These are phyloP conservation scores for Burhinus bistriatus DNA, from an alignment of 2,113 vertebrate species.

Conservation along the genomic window DNA sequence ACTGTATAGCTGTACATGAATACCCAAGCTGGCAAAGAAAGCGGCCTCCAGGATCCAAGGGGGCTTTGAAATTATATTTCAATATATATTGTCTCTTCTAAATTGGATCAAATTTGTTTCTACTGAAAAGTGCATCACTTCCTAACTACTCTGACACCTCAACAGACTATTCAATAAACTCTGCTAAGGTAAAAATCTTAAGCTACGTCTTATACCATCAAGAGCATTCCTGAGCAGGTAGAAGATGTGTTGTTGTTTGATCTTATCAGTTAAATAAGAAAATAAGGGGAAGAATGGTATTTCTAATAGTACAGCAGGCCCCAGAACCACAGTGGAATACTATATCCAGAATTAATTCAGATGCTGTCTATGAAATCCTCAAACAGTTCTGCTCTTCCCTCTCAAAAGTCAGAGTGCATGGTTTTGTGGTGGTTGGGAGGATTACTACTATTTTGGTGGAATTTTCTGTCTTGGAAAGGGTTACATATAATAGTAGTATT, in stretches of 20 bases:
- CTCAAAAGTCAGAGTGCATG: neutral
- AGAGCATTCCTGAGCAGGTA: neutral
- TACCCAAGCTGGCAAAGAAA: neutral
- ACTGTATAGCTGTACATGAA: neutral
- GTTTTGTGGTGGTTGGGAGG: neutral
- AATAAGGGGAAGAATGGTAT: neutral
- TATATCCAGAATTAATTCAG: neutral
- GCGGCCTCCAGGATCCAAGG: neutral
- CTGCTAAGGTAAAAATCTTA: neutral
- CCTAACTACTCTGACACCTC: neutral
- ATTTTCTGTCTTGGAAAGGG: neutral
- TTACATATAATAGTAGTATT: neutral
- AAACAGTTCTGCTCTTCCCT: neutral
- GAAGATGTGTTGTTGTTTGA: neutral
- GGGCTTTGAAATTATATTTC: neutral
- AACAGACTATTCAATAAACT: neutral
- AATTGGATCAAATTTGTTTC: slow-evolving; percentile 24
- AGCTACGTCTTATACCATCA: neutral
- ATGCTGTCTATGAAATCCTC: neutral
- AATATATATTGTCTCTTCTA: neutral
- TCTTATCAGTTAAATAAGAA: neutral
- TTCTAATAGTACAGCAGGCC: neutral
- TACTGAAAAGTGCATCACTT: neutral
- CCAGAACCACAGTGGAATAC: neutral
- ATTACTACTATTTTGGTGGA: neutral